These are phyloP conservation scores for Halyomorpha halys DNA, from an alignment of 1,140 invertebrate genomes.

Conservation along the genomic window DNA sequence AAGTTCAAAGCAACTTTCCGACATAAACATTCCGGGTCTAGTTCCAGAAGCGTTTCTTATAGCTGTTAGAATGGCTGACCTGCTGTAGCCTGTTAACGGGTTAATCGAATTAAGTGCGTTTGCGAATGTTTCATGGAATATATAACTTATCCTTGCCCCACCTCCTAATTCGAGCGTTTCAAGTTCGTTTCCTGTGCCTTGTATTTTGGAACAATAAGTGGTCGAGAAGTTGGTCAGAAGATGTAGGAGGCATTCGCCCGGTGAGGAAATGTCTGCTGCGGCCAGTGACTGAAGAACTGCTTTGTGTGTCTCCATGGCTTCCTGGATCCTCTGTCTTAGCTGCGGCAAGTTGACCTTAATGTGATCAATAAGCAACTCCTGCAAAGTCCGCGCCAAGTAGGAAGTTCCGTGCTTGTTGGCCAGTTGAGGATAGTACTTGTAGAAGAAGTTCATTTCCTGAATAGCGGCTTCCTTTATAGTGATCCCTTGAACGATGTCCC, in stretches of 20 bases:
- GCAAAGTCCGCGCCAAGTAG: conserved; percentile 51
- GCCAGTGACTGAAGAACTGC: conserved; percentile 46
- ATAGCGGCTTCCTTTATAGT: conserved; percentile 47
- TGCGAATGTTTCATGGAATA: conserved; percentile 62
- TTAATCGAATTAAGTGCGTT: conserved; percentile 49
- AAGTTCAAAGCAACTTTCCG: conserved; percentile 60
- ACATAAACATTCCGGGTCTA: conserved; percentile 58
- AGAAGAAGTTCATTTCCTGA: conserved; percentile 51
- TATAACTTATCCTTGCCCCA: conserved; percentile 61
- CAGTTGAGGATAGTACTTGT: conserved; percentile 52
- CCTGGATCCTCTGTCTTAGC: conserved; percentile 50
- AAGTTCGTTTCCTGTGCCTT: conserved; percentile 55
- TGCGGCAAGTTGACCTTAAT: conserved; percentile 56
- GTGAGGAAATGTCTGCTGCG: conserved; percentile 53
- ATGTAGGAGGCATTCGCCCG: conserved; percentile 52
- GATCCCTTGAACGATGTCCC: conserved; percentile 57
- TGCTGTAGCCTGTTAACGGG: conserved; percentile 49
- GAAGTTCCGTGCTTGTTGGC: conserved; percentile 50
- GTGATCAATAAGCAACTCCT: conserved; percentile 54
- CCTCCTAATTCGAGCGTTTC: conserved; percentile 61
- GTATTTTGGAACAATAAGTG: conserved; percentile 57
- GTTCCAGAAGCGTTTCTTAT: conserved; percentile 62
- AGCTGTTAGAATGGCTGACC: conserved; percentile 55
- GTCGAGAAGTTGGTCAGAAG: conserved; percentile 62
- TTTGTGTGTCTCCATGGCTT: conserved; percentile 53